A percentile compares a stretch with the other conserved stretches of the same genome.
These are phyloP conservation scores for Eupsittula cactorum DNA, from an alignment of 2,113 vertebrate species.

Conservation along the genomic window DNA sequence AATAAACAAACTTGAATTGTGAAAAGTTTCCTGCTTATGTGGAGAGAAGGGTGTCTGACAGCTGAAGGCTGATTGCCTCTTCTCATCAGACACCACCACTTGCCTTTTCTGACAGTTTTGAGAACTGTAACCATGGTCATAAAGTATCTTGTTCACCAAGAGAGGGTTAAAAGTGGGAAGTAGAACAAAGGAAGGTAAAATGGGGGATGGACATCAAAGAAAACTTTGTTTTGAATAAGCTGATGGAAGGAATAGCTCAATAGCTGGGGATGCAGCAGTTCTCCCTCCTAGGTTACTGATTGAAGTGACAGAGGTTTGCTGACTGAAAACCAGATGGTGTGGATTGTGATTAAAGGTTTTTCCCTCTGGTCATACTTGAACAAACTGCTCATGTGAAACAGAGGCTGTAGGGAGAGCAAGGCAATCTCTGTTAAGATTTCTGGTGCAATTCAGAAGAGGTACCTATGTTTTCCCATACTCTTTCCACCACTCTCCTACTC, in stretches of 20 bases:
- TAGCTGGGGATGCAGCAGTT: neutral
- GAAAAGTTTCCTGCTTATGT: neutral
- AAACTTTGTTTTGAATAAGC: neutral
- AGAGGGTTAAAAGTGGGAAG: neutral
- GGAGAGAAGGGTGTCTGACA: neutral
- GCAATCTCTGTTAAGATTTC: neutral
- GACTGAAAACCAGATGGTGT: neutral
- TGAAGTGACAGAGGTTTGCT: neutral
- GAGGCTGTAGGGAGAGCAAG: neutral
- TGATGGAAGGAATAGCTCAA: neutral
- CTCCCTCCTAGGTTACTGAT: neutral
- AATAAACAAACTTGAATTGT: slow-evolving; percentile 23
- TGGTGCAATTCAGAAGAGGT: neutral
- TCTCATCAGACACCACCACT: neutral
- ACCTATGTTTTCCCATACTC: neutral
- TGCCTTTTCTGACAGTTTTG: neutral
- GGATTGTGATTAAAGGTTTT: neutral
- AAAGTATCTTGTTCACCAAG: neutral
- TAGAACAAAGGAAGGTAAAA: neutral
- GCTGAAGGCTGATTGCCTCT: neutral
- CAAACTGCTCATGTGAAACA: neutral
- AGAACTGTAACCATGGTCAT: rapidly evolving
- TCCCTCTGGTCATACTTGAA: neutral
- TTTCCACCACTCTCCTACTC: neutral
- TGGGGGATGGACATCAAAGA: no score